Base-by-base conservation (phyloP, 2,113 vertebrate genomes). In the Cricetomys ansorgei region DNA sequence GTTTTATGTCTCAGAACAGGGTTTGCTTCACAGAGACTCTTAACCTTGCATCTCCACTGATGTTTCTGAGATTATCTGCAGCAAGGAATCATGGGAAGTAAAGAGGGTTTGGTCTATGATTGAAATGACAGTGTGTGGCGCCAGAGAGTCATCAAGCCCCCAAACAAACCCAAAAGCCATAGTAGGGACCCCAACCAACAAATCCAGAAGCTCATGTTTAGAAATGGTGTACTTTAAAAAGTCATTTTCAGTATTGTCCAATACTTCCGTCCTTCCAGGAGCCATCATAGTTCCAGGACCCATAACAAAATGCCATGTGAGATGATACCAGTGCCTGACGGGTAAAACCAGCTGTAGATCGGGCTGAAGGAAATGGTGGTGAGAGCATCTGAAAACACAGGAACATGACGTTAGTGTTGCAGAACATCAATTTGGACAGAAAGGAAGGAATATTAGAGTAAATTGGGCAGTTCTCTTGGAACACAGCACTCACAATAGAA, bases 111-210 rank as follows among this genome's bases (percentile, higher is more conserved):
- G 91, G 57, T 16, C 40, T 57, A 1, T 1, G 72, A 76, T 67
- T 55, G 50, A 65, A 65, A 59, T 65, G 37, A 77, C 91, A 92
- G 57, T 15, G 62, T 93, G 89, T 93, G 95, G 92, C n/a, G 9
- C 83, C 83, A 94, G 72, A 94, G 94, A 92, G 88, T 96, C 90
- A 83, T 13, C 64, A 67, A 84, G n/a, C 17, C 29, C 75, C 57
- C 50, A 31, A 29, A 5, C 50, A 83, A 89, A 88, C 34, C 72
- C 27, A 64, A 25, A 65, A 21, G 1, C 9, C 40, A 12, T 17
- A 37, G 9, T 31, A 85, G 65, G 31, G 40, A 27, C 62, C 21
- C 9, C 55, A 23, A 72, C 45, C 76, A 59, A 40, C 45, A 53
- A 89, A 89, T 55, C 29, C 29, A 29, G 59, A 62, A 57, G 64